Evolutionary conservation across 2,888 invertebrate species (phyloP), one percentile per base, ranked within the genome.

Genomic region (Chelonus formosanus): DNA sequence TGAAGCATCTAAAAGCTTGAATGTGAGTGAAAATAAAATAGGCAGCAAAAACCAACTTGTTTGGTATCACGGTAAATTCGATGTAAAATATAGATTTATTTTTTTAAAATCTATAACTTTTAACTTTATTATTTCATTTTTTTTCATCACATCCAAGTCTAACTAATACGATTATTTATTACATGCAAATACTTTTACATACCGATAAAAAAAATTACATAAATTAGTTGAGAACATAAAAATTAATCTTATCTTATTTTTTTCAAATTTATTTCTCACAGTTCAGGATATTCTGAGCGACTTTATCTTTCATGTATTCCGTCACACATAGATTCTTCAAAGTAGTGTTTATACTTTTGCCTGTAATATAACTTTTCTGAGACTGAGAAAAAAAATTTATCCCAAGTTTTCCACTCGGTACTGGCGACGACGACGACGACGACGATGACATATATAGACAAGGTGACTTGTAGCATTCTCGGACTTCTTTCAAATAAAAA

Each of bases 1-100:
- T 57, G 45, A 44, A 57, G 57, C 43, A 44, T 44, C 10, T 31
- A 32, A 40, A 43, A 40, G 57, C 40, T 57, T 3, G 20, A 57
- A n/a, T 57, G 57, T 44, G 10, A 57, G 57, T 57, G 6, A 44
- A 57, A 57, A 57, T 57, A 44, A 20, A 57, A 44, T 57, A 57
- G 57, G 43, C 57, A 57, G 57, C 43, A 40, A 57, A 57, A 57
- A 57, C 57, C 45, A 57, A 57, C 57, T 57, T 44, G 43, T 40
- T 43, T 44, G 8, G 43, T 57, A 36, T 20, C 7, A 44, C 44
- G 44, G 20, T 20, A 2, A 57, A 57, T 44, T 57, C 32, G 4
- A 32, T 43, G 20, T 43, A 57, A 57, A 31, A 10, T 43, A 10
- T 40, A 43, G 44, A 31, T 31, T 57, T 44, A 8, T 44, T n/a